Conservation (phyloP, 2,113 vertebrate genomes). For the Cinclus mexicanus region DNA sequence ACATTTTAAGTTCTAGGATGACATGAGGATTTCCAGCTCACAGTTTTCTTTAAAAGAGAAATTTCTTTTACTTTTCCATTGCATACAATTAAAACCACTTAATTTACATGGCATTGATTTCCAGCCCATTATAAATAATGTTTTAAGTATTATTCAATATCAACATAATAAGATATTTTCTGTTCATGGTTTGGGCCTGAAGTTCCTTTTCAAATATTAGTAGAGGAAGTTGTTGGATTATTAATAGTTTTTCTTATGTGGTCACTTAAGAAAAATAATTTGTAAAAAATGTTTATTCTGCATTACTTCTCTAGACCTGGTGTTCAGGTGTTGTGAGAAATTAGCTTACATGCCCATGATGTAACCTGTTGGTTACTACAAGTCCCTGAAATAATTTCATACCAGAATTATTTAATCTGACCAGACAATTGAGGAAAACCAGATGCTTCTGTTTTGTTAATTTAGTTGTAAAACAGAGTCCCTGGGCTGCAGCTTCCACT, state of each 20-base stretch:
- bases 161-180: not conserved
- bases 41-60: not conserved
- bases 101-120: not conserved
- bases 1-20: not conserved
- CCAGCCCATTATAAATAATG: not conserved
- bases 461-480: not conserved
- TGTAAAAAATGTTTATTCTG: not conserved
- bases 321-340: not conserved
- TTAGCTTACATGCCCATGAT: not conserved
- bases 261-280: not conserved
- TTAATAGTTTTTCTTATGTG: not conserved
- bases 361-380: not conserved
- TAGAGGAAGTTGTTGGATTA: not conserved
- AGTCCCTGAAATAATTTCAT: not conserved
- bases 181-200: not conserved
- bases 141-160: not conserved
- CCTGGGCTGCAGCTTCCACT: not conserved
- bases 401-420: not conserved
- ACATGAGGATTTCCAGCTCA: not conserved
- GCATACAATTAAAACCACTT: rapidly evolving
- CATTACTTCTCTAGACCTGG: not conserved
- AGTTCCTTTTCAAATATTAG: not conserved
- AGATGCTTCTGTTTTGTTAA: not conserved
- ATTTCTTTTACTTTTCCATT: not conserved
- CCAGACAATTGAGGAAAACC: not conserved